A percentile compares a stretch with the other conserved stretches of the same genome.
phyloP scores from a whole-genome alignment of 1,140 invertebrate species.

The Lysiphlebus fabarum region DNA sequence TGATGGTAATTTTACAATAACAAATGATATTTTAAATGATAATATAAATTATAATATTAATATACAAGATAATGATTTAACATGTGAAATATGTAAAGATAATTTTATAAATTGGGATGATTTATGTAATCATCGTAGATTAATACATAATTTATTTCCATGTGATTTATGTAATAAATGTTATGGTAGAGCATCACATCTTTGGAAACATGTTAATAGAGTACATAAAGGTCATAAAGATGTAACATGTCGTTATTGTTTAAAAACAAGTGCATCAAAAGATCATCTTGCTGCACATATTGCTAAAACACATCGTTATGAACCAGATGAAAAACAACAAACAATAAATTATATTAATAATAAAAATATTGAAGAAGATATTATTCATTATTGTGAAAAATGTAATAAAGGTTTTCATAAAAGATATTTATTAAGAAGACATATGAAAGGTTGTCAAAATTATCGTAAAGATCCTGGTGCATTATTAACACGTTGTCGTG shows the following conservation, averaged over 20 bases:
- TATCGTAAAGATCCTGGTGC: conserved; percentile 55
- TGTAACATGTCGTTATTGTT: conserved; percentile 60
- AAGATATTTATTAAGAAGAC: conserved; percentile 55
- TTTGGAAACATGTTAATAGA: conserved; percentile 65
- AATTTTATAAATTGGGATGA: conserved; percentile 54
- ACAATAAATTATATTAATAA: neutral
- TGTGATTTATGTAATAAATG: conserved; percentile 65
- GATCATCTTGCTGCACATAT: conserved; percentile 61
- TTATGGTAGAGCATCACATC: conserved; percentile 61
- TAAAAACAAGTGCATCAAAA: conserved; percentile 61
- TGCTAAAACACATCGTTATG: conserved; percentile 58
- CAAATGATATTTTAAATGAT: too few relatives aligned
- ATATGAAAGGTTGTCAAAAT: conserved; percentile 60
- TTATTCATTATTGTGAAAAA: conserved; percentile 56
- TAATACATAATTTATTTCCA: conserved; percentile 58
- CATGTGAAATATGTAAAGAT: conserved; percentile 51
- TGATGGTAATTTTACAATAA: too few relatives aligned
- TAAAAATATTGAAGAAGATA: conserved; percentile 47
- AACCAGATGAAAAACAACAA: conserved; percentile 34
- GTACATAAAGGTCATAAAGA: conserved; percentile 62
- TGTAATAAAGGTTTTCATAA: conserved; percentile 59
- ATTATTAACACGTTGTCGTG: conserved; percentile 56
- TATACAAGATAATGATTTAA: conserved; percentile 38
- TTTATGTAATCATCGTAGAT: conserved; percentile 58
- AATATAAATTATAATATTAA: conserved; percentile 9